These are phyloP conservation scores for Conus ventricosus DNA, from an alignment of 1,140 invertebrate genomes.

Conservation along the genomic window DNA sequence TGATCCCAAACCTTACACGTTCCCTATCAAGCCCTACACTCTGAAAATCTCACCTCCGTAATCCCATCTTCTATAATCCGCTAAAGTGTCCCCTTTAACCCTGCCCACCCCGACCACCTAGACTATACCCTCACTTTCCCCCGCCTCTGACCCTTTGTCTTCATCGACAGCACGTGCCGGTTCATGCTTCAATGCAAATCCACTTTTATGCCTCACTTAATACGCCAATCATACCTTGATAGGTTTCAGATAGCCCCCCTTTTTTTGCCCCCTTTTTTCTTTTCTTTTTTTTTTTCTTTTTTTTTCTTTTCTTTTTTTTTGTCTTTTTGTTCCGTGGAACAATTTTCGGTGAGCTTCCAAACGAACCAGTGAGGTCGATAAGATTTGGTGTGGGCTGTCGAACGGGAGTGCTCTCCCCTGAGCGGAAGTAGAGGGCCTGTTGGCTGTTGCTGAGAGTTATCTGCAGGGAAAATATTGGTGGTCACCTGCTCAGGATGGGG, in stretches of 20 bases:
- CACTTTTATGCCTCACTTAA: neutral
- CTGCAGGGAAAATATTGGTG: neutral
- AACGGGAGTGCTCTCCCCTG: neutral
- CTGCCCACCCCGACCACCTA: no score
- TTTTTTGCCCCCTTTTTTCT: no score
- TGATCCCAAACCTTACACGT: no score
- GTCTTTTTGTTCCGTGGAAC: no score
- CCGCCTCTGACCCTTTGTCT: neutral
- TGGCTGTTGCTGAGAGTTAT: neutral
- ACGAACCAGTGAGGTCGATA: neutral
- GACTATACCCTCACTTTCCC: no score
- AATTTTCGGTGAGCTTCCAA: neutral
- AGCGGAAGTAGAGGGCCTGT: no score
- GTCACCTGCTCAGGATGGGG: neutral
- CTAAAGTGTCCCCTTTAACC: no score
- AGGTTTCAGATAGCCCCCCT: neutral
- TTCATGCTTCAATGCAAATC: constrained; percentile 15
- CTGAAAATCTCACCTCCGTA: no score
- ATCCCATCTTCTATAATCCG: no score
- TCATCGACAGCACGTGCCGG: neutral
- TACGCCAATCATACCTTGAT: neutral
- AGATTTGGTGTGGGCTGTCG: neutral
- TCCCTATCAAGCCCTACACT: no score
- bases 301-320: no score
- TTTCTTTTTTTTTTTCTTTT: no score